Conservation (phyloP, 1,140 invertebrate species). For the Drosophila burlai region DNA sequence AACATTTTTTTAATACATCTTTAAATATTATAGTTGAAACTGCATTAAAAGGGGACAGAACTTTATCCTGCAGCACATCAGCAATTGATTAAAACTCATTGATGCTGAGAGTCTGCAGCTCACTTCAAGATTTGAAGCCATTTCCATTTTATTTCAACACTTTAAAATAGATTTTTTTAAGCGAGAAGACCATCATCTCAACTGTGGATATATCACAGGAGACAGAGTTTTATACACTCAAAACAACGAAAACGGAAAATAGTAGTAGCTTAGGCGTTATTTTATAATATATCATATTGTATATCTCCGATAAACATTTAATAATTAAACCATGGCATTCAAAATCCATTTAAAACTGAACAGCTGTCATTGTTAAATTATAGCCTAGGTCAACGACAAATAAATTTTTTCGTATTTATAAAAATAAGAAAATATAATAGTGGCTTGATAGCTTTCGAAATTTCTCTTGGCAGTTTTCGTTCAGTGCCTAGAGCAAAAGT, state of each 20-base stretch:
- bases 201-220: neutral
- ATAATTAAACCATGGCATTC: no score
- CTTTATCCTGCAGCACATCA: conserved; percentile 24
- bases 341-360: neutral
- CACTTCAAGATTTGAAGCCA: conserved; percentile 28
- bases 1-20: conserved; percentile 26
- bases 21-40: conserved; percentile 39
- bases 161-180: conserved; percentile 73
- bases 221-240: neutral
- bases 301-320: neutral
- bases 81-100: conserved; percentile 70
- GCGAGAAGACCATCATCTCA: conserved; percentile 40
- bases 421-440: neutral
- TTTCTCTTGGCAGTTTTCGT: neutral
- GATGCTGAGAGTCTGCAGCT: conserved; percentile 39
- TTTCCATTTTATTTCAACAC: conserved; percentile 17
- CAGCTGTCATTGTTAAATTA: no score
- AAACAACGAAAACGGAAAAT: neutral
- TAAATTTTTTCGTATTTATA: neutral
- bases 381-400: no score
- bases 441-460: neutral
- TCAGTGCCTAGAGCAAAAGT: conserved; percentile 1
- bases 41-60: neutral
- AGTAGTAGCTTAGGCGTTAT: neutral
- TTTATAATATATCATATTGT: no score